Percentiles rank a stretch among this genome's conserved stretches.
phyloP scores from a whole-genome alignment of 1,140 invertebrate genomes.

The Orius laevigatus region DNA sequence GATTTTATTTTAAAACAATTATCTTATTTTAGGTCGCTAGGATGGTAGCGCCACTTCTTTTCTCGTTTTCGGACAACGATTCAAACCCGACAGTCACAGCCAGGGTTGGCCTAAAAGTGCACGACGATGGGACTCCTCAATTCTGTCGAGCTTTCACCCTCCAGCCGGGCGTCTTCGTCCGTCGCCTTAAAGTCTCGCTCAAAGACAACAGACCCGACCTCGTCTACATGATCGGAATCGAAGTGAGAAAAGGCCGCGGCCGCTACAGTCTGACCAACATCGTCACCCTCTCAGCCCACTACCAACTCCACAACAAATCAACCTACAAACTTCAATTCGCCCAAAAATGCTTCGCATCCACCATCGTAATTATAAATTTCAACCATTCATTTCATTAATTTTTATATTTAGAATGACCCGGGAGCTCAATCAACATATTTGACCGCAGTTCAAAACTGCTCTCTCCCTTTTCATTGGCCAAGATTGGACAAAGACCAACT shows the following conservation, averaged over 20 bases:
- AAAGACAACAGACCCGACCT: conserved; percentile 43
- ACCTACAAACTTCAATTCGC: conserved; percentile 66
- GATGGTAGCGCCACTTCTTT: conserved; percentile 82
- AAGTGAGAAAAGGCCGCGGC: conserved; percentile 71
- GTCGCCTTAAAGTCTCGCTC: conserved; percentile 42
- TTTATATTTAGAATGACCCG: conserved; percentile 37
- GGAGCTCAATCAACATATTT: conserved; percentile 50
- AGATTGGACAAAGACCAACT: conserved; percentile 73
- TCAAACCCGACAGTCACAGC: conserved; percentile 44
- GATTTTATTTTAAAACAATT: background rate
- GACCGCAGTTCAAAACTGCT: conserved; percentile 66
- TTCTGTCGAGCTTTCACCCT: conserved; percentile 74
- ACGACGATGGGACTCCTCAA: conserved; percentile 42
- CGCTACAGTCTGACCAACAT: conserved; percentile 79
- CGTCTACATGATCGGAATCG: conserved; percentile 68
- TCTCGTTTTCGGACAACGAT: conserved; percentile 82
- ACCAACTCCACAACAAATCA: conserved; percentile 84
- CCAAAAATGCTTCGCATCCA: conserved; percentile 61
- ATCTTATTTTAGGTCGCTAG: conserved; percentile 36
- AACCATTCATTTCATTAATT: conserved; percentile 8
- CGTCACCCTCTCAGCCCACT: conserved; percentile 82
- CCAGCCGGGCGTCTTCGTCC: conserved; percentile 53
- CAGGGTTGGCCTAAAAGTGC: conserved; percentile 54
- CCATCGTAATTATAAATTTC: conserved; percentile 27
- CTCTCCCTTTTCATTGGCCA: conserved; percentile 91